phyloP scores from a whole-genome alignment of 2,797 vertebrate species.

The Uromys caudimaculatus region DNA sequence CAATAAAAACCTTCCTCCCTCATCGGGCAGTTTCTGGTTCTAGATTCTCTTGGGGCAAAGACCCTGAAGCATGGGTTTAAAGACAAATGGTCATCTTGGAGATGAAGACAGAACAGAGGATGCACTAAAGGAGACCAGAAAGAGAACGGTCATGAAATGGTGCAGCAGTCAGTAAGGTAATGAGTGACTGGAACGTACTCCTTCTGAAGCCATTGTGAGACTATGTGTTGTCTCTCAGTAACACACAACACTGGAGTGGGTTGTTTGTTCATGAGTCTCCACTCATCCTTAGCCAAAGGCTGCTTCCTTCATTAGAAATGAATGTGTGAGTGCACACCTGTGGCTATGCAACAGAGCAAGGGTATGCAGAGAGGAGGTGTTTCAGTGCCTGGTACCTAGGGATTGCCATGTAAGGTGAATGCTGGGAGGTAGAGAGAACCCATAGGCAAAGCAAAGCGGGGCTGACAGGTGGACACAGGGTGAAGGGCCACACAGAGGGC shows the following conservation, averaged over 20 bases:
- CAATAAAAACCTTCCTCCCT: neutral
- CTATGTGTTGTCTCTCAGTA: neutral
- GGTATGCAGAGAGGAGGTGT: rapidly evolving
- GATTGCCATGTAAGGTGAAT: neutral
- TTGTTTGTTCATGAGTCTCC: neutral
- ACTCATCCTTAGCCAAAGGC: neutral
- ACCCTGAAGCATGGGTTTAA: neutral
- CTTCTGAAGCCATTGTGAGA: neutral
- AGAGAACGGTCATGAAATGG: neutral
- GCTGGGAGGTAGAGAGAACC: neutral
- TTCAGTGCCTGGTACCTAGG: neutral
- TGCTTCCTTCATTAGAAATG: neutral
- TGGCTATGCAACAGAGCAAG: rapidly evolving
- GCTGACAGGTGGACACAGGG: neutral
- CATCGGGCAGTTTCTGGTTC: neutral
- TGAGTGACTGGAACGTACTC: neutral
- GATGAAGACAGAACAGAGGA: neutral
- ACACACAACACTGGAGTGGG: rapidly evolving
- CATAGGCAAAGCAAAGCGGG: neutral
- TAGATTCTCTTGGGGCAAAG: neutral
- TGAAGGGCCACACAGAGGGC: neutral
- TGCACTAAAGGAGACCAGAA: neutral
- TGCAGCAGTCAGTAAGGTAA: neutral
- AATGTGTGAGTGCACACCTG: neutral
- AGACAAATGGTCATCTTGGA: neutral